Base-by-base conservation (phyloP, 2,888 invertebrate species). In the Hirtodrosophila alboralis region DNA sequence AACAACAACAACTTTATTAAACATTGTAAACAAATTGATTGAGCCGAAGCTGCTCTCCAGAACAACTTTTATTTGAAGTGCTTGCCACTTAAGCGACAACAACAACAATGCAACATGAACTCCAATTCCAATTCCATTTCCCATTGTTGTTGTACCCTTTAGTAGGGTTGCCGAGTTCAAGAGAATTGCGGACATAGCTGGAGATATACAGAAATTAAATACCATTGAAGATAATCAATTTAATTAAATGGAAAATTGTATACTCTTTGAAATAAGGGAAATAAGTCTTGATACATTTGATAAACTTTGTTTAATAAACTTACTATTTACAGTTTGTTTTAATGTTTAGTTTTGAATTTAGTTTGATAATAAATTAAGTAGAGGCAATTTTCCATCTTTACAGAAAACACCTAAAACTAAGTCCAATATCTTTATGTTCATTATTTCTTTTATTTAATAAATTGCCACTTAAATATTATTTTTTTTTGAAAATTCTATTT, bases 1-100 rank as follows among this genome's bases (percentile, higher is more conserved):
- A n/a, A 38, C 37, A 52, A 49, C 52, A 63, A 79, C 64, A 60
- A 56, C 45, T 47, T 54, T 56, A 59, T 73, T 76, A 65, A 66
- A 61, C 48, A 52, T 48, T 78, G 61, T 70, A 74, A 78, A 81
- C 83, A 75, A 81, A 74, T 49, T 74, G 48, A 70, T 74, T 78
- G 66, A 57, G 60, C 23, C 37, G n/a, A n/a, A n/a, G n/a, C n/a
- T 33, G 30, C 37, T 54, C 41, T 34, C 18, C 33, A 48, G 31
- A 30, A 21, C 43, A 51, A 70, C 44, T 58, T 45, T 54, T 62
- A 59, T 61, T 70, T 62, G 38, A 53, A 76, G 59, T 59, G 59
- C 16, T 30, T 30, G 26, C 57, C 70, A 65, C 75, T 75, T 68
- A 58, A 79, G 34, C 56, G 33, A 14, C 45, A 49, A 37, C 18